Evolutionary conservation across 2,888 invertebrate genomes (phyloP), one percentile per base, ranked within the genome.

Genomic region (Leistus spinibarbis): DNA sequence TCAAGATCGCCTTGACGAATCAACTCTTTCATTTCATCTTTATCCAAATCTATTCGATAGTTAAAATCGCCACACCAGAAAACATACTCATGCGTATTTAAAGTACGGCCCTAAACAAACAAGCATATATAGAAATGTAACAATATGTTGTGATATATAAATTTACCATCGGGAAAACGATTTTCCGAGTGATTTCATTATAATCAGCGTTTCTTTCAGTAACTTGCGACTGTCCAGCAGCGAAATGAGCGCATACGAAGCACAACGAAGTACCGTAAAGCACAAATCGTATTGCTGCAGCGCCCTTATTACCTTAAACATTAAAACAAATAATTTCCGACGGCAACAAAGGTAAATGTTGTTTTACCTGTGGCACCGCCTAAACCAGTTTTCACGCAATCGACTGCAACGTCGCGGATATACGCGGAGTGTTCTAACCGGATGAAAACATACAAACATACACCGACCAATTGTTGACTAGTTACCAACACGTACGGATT

Each of bases 1-100:
- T 90, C 89, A 81, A 93, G 89, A 82, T 95, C 92, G 77, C 93
- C 91, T 78, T 91, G 89, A 74, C 91, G 90, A 0, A 98, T 90
- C 77, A 95, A 87, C 76, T 94, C 92, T 82, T 96, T 96, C 77
- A 98, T 93, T 83, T 97, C 96, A 4, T 98, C 98, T 83, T 96
- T 96, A 79, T 95, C 94, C 90, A 99, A 91, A 84, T 99, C 98
- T 76, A 99, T 93, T 75, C 99, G 91, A 84, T 99, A 99, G 85
- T 99, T 99, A 85, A 99, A 99, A 87, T 99, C 99, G 0, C 99
- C 99, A 85, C 98, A 97, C 99, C 99, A 99, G 86, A 99, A 98
- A 0, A 99, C 93, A 84, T 97, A 98, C 86, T 99, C 99, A 83
- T 99, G 99, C 0, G 97, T 95, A 84, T 95, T 95, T 4, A 99